These are phyloP conservation scores for Homarus gammarus DNA, from an alignment of 2,888 invertebrate species.

Conservation along the genomic window DNA sequence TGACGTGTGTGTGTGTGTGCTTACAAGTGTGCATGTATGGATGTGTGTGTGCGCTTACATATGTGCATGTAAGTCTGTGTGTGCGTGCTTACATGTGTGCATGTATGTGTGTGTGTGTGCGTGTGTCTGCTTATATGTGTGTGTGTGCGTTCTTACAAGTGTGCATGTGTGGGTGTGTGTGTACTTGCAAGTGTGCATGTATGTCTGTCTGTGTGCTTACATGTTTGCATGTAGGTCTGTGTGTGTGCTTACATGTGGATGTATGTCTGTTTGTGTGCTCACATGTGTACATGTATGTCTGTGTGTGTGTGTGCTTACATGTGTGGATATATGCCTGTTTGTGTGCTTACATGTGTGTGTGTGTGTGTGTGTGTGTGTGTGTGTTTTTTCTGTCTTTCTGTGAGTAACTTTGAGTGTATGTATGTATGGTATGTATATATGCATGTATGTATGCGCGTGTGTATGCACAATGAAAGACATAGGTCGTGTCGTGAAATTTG, in stretches of 20 bases:
- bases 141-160: constrained; percentile 34
- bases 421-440: background rate
- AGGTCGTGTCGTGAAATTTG: too few relatives aligned
- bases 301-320: background rate
- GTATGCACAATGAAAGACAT: too few relatives aligned
- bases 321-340: background rate
- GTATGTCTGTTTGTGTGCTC: constrained; percentile 10
- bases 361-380: background rate
- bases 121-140: constrained; percentile 38
- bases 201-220: constrained; percentile 37
- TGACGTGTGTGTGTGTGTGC: background rate
- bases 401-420: constrained; percentile 3
- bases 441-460: background rate
- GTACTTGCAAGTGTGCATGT: constrained; percentile 13
- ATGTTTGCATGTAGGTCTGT: constrained; percentile 15
- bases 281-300: constrained; percentile 5
- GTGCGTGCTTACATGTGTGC: constrained; percentile 13
- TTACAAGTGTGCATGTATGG: background rate
- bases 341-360: constrained; percentile 12
- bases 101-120: constrained; percentile 43
- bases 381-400: background rate
- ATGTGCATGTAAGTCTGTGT: background rate
- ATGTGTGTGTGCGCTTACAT: background rate
- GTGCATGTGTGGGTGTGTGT: constrained; percentile 36
- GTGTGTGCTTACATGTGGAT: constrained; percentile 1